These are phyloP conservation scores for Ladona fulva DNA, from an alignment of 1,140 invertebrate species.

Conservation along the genomic window DNA sequence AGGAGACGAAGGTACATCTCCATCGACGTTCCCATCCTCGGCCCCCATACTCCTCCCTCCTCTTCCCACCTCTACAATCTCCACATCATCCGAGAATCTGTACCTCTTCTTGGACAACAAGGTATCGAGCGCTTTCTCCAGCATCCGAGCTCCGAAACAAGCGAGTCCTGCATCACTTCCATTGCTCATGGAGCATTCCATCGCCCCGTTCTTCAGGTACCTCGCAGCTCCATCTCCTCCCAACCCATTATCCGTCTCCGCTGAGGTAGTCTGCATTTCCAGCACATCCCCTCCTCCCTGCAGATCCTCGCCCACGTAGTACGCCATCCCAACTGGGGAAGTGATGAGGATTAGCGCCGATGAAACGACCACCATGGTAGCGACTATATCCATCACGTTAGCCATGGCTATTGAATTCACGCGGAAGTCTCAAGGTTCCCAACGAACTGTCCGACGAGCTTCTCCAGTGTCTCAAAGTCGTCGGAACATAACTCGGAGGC, in stretches of 20 bases:
- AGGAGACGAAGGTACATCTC: background rate
- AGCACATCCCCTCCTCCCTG: background rate
- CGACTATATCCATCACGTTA: too few relatives aligned
- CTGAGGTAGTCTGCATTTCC: background rate
- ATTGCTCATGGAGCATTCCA: background rate
- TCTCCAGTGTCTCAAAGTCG: too few relatives aligned
- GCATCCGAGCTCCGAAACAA: background rate
- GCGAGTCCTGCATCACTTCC: background rate
- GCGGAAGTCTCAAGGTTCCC: too few relatives aligned
- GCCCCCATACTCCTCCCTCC: conserved; percentile 33
- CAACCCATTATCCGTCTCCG: background rate
- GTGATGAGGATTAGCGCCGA: too few relatives aligned
- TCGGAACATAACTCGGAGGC: too few relatives aligned
- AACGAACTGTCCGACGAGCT: too few relatives aligned
- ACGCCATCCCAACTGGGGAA: background rate
- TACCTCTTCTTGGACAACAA: background rate
- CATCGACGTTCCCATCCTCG: conserved; percentile 39
- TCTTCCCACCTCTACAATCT: conserved; percentile 40
- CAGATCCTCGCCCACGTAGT: background rate
- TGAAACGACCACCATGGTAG: too few relatives aligned
- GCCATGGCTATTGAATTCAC: too few relatives aligned
- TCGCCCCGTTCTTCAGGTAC: background rate
- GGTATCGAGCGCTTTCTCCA: background rate
- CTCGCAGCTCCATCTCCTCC: background rate
- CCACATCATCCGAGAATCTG: conserved; percentile 50